These are phyloP conservation scores for Meta bourneti DNA, from an alignment of 2,888 invertebrate genomes.

Conservation along the genomic window DNA sequence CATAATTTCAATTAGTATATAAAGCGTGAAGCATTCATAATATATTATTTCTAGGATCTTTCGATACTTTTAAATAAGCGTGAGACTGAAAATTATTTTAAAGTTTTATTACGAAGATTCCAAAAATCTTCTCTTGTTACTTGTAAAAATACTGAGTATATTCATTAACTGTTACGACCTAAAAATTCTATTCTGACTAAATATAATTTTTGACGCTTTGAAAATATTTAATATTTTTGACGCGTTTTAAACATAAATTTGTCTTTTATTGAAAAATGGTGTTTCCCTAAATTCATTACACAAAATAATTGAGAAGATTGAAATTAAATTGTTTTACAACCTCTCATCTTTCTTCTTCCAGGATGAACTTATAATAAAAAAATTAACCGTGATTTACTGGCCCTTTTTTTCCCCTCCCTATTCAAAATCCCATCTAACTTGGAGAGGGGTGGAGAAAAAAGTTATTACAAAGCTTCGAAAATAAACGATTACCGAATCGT, in stretches of 20 bases:
- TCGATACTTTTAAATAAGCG: too few species aligned
- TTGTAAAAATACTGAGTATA: too few species aligned
- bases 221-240: background rate
- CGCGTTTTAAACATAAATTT: background rate
- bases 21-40: too few species aligned
- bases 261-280: background rate
- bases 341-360: background rate
- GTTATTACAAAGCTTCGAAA: constrained; percentile 36
- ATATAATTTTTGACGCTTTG: too few species aligned
- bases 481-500: constrained; percentile 57
- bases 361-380: background rate
- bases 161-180: too few species aligned
- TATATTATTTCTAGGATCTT: too few species aligned
- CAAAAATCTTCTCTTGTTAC: too few species aligned
- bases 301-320: background rate
- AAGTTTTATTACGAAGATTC: too few species aligned
- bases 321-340: constrained; percentile 5
- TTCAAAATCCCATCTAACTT: constrained; percentile 18
- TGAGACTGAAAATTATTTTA: too few species aligned
- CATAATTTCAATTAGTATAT: too few species aligned
- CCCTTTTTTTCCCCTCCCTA: background rate
- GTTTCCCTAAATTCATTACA: background rate
- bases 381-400: background rate
- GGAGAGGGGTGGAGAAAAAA: background rate
- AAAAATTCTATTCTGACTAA: too few species aligned